Conservation (phyloP, 1,140 invertebrate genomes). For the Gryon sp. region DNA sequence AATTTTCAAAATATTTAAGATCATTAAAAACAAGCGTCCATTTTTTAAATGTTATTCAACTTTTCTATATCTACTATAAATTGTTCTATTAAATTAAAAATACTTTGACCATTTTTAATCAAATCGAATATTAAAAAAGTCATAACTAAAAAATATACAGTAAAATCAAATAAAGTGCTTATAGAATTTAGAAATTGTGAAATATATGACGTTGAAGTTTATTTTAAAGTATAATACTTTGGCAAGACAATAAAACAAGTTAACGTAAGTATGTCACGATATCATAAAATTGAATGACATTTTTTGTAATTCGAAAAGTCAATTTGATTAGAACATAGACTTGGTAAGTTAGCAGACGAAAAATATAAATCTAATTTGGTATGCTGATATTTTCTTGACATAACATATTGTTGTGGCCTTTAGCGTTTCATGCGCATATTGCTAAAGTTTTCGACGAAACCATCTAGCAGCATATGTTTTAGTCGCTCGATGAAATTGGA, state of each 20-base stretch:
- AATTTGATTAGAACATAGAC: constrained; percentile 28
- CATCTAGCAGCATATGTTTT: constrained; percentile 39
- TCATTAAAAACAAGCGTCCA: too few relatives aligned
- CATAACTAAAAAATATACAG: too few relatives aligned
- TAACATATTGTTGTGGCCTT: constrained; percentile 50
- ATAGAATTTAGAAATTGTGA: too few relatives aligned
- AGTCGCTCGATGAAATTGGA: constrained; percentile 10
- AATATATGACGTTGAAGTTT: too few relatives aligned
- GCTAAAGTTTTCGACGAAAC: constrained; percentile 50
- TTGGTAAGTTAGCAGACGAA: constrained; percentile 21
- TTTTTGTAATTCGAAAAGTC: constrained; percentile 5
- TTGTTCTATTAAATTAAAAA: too few relatives aligned
- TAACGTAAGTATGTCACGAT: constrained; percentile 3
- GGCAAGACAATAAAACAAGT: constrained; percentile 15
- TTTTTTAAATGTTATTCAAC: too few relatives aligned
- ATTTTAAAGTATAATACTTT: too few relatives aligned
- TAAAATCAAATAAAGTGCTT: too few relatives aligned
- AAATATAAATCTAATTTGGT: constrained; percentile 52
- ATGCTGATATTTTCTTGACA: constrained; percentile 52
- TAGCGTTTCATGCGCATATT: constrained; percentile 40
- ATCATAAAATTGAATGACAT: constrained; percentile 5
- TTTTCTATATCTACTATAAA: too few relatives aligned
- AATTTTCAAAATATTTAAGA: too few relatives aligned
- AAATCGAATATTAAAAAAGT: too few relatives aligned
- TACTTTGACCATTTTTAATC: too few relatives aligned